Conservation (phyloP, 2,113 vertebrate genomes). For the Takifugu bimaculatus region DNA sequence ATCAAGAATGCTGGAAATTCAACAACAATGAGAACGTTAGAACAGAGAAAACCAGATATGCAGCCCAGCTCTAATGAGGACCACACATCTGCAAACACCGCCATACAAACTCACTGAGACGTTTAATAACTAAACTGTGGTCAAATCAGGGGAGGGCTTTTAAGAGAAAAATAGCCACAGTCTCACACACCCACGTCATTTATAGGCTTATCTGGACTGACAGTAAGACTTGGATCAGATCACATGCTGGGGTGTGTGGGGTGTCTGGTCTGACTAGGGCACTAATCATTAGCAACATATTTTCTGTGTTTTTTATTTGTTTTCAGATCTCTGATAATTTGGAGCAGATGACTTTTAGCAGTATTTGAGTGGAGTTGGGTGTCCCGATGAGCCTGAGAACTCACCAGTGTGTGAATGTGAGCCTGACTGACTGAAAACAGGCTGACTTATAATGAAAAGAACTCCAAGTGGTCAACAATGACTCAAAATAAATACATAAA, state of each 20-base stretch:
- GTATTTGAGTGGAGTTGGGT: no score
- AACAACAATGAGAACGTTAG: slow-evolving; percentile 10
- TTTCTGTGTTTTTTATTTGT: neutral
- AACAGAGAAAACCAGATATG: slow-evolving; percentile 20
- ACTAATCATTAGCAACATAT: slow-evolving; percentile 47
- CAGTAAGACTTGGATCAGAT: slow-evolving; percentile 46
- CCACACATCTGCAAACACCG: slow-evolving; percentile 65
- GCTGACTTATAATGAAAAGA: no score
- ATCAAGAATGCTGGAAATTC: slow-evolving; percentile 21
- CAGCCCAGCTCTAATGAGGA: slow-evolving; percentile 52
- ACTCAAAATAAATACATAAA: no score
- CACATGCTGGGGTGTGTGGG: slow-evolving; percentile 14
- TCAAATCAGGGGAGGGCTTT: slow-evolving; percentile 42
- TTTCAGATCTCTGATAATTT: slow-evolving; percentile 4
- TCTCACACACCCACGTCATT: slow-evolving; percentile 36
- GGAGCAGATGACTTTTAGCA: neutral
- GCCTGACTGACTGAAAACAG: no score
- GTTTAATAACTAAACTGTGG: slow-evolving; percentile 61
- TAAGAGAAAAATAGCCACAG: slow-evolving; percentile 25
- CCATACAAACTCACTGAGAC: slow-evolving; percentile 34
- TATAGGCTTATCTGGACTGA: slow-evolving; percentile 39
- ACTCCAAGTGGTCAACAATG: no score
- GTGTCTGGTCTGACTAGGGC: slow-evolving; percentile 61
- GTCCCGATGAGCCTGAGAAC: no score
- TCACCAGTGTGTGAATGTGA: no score